Evolutionary conservation across 2,113 vertebrate species (phyloP), one percentile per base, ranked within the genome.

Genomic region (Shinisaurus crocodilurus): DNA sequence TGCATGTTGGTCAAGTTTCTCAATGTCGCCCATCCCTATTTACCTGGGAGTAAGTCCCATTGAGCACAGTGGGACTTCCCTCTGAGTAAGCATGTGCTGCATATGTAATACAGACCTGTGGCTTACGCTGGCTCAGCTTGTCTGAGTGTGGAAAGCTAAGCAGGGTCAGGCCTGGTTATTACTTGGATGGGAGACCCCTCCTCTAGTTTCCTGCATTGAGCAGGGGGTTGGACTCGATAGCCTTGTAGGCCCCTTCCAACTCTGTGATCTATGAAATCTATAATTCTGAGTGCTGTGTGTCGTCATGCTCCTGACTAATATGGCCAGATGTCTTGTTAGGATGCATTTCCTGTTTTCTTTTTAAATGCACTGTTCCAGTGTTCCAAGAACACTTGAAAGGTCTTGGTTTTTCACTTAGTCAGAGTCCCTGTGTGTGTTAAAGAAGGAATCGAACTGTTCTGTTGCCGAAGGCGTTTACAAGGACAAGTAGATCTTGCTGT

Each of bases 331-430:
- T 37, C 50, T 70, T 60, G 82, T 84, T 86, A 34, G 67, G 50
- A 37, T 6, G 0, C 3, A 57, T 74, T 82, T 82, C 84, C 76
- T 40, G 92, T 91, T 91, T 32, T 92, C 94, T 85, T 57, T 79
- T 88, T 60, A 85, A 27, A 69, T 34, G 23, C 48, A 1, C 34
- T 88, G 54, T 67, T 87, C 29, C 79, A 83, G 34, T 77, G 6
- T 88, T 88, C 86, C 32, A 67, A 88, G 29, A 85, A 60, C 27
- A 57, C 43, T 63, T 84, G 81, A 43, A 84, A 70, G 60, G 48
- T 79, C 72, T 85, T 91, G 57, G 50, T 57, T 85, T 91, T 91
- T 60, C 63, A 76, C 37, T 91, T 77, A 90, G n/a, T 29, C 34
- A 84, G 75, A 67, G 63, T 43, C 45, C 29, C 37, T 34, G 10